Evolutionary conservation across 1,140 invertebrate genomes (phyloP).

Genomic region (Sminthurinus signatus): DNA sequence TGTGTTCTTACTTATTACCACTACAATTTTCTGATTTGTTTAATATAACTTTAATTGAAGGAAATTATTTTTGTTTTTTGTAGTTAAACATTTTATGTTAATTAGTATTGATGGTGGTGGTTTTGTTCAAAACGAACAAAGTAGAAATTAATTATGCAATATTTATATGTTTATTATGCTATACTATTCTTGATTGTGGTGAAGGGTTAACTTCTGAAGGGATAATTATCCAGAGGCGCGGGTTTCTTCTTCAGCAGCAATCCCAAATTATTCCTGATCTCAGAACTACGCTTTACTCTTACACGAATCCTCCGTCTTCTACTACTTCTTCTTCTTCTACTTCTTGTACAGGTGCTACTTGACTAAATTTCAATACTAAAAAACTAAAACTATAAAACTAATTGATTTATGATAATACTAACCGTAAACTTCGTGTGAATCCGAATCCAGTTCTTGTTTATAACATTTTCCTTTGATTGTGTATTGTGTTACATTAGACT

Average conservation of each 20-base stretch:
- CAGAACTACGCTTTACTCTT: constrained; percentile 40
- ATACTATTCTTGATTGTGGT: background rate
- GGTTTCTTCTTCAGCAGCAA: constrained; percentile 30
- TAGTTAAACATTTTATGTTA: too few relatives aligned
- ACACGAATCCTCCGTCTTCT: constrained; percentile 25
- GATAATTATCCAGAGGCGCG: constrained; percentile 34
- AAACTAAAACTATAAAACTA: background rate
- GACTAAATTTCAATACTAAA: background rate
- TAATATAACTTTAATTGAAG: too few relatives aligned
- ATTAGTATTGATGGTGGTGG: too few relatives aligned
- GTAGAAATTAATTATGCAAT: too few relatives aligned
- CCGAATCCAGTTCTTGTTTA: too few relatives aligned
- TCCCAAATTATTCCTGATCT: constrained; percentile 41
- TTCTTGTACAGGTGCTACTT: background rate
- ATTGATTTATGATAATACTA: background rate
- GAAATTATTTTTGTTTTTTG: too few relatives aligned
- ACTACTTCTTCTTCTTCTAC: constrained; percentile 5
- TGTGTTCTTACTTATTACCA: too few relatives aligned
- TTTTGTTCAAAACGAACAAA: too few relatives aligned
- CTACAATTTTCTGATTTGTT: too few relatives aligned
- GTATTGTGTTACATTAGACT: too few relatives aligned
- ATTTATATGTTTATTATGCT: background rate
- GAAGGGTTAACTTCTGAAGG: constrained; percentile 36
- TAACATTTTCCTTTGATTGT: too few relatives aligned
- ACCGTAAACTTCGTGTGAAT: too few relatives aligned